Evolutionary conservation across 2,888 invertebrate genomes (phyloP), one percentile per base, ranked within the genome.

Genomic region (Ornithoptera priamus): DNA sequence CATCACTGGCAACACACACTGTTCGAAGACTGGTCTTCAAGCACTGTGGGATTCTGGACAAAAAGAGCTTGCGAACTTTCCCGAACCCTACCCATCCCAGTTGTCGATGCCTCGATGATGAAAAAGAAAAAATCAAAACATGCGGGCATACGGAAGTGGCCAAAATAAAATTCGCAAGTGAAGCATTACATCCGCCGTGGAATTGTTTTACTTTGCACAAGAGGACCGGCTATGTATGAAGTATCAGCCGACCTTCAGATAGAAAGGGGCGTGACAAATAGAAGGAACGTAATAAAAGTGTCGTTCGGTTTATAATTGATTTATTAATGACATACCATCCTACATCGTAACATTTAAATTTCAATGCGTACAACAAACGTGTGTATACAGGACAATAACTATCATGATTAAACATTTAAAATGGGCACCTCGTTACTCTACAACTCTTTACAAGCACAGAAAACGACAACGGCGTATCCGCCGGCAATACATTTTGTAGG

Each of bases 301-400:
- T 17, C 10, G 1, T 58, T 30, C 5, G 22, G n/a, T 60, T 81
- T 82, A 83, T 84, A 82, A 84, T 81, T 83, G 80, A 87, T 88
- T 84, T 87, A 87, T 82, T 86, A 69, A 65, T 85, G 85, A 83
- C 87, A 80, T 86, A 79, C 84, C 84, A 81, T 80, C 80, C 81
- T 85, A 86, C 81, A 85, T 85, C 78, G 82, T 85, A 86, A 86
- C 85, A 83, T 84, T 82, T 83, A 84, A 85, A 86, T 81, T 80
- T 72, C 80, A 78, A 81, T 82, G n/a, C 85, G 83, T 86, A 86
- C 85, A 85, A 84, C 82, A 85, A 83, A 77, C 78, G 75, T 75
- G 69, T 76, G 75, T 77, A 78, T 77, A 75, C 71, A 74, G 70
- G 73, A 73, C 77, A 71, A 75, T 73, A 74, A 71, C 74, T 73